Evolutionary conservation across 2,113 vertebrate species (phyloP).

Genomic region (Serinus canaria): DNA sequence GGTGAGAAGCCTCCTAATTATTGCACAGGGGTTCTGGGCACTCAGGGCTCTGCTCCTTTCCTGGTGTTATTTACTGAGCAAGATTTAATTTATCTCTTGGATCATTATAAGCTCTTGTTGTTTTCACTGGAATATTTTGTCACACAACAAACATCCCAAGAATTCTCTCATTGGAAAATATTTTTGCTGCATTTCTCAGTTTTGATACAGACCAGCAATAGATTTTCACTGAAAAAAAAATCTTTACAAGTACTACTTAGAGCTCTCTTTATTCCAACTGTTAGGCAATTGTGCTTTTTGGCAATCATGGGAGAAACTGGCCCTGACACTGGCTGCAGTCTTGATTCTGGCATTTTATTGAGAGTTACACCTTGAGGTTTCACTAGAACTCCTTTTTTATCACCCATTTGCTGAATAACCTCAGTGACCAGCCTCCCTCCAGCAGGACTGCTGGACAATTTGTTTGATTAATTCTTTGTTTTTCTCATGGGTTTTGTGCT

Average conservation of each 20-base stretch:
- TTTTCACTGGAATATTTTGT: neutral
- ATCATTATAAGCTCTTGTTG: neutral
- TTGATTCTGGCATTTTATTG: neutral
- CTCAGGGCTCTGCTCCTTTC: neutral
- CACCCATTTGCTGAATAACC: neutral
- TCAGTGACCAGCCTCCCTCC: neutral
- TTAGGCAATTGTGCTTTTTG: neutral
- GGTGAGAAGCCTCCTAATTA: neutral
- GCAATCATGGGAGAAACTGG: neutral
- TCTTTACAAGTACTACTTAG: neutral
- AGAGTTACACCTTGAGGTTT: neutral
- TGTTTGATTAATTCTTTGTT: neutral
- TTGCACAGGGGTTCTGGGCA: neutral
- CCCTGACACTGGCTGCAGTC: neutral
- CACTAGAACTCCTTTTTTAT: neutral
- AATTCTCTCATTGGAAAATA: neutral
- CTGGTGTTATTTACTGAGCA: neutral
- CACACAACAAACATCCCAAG: neutral
- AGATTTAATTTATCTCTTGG: neutral
- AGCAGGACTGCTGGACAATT: neutral
- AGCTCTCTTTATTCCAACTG: neutral
- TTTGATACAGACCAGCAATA: neutral
- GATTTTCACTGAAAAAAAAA: neutral
- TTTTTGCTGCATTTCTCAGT: neutral
- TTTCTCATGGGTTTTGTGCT: neutral